These are phyloP conservation scores for Saturnia japonica DNA, from an alignment of 2,888 invertebrate genomes.

Conservation along the genomic window DNA sequence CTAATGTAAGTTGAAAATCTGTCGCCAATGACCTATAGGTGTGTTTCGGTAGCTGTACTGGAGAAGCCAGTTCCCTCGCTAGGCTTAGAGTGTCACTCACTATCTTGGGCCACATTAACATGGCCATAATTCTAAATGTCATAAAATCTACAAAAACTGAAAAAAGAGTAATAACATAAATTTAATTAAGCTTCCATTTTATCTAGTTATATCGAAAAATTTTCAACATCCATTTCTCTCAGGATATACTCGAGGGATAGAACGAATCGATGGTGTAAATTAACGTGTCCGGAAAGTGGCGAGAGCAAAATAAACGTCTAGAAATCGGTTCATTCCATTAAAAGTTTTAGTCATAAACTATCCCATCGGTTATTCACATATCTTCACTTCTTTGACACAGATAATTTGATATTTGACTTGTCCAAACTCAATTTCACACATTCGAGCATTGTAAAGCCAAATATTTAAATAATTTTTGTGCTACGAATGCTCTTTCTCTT, in stretches of 20 bases:
- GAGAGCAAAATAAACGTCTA: not conserved
- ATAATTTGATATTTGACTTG: not conserved
- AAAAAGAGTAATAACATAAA: no score
- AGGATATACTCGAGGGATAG: not conserved
- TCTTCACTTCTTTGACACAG: not conserved
- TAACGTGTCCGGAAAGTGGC: not conserved
- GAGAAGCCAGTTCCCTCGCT: no score
- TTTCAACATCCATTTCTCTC: not conserved
- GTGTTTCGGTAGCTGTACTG: no score
- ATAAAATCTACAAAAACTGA: no score
- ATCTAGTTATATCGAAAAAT: not conserved
- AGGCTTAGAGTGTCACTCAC: no score
- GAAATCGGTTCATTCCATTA: not conserved
- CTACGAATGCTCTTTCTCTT: no score
- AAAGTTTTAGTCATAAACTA: not conserved
- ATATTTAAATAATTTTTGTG: not conserved
- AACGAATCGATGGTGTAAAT: not conserved
- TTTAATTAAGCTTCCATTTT: not conserved
- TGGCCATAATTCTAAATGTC: no score
- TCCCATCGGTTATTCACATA: not conserved
- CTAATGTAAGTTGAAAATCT: no score
- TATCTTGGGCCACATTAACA: no score
- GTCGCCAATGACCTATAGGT: no score
- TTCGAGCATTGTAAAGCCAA: not conserved
- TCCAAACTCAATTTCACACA: not conserved